Percentiles rank a stretch among this genome's conserved stretches.
Conservation (phyloP, 2,888 invertebrate species). For the Caenorhabditis parvicauda region DNA sequence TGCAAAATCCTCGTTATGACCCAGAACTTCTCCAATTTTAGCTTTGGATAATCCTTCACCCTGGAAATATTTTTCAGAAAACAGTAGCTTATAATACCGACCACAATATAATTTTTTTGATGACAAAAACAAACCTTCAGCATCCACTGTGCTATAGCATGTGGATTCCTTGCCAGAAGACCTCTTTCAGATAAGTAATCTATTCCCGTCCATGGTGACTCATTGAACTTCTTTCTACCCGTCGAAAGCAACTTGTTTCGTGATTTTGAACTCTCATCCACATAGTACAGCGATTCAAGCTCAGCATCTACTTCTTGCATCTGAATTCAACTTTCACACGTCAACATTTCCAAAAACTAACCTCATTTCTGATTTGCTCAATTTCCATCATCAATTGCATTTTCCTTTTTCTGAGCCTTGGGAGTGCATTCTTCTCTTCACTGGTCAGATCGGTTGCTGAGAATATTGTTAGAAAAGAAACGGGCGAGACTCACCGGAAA, state of each 20-base stretch:
- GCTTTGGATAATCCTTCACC: conserved; percentile 42
- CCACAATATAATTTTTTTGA: not conserved
- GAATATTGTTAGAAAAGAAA: too few relatives aligned
- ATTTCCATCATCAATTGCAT: conserved; percentile 44
- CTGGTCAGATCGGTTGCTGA: conserved; percentile 24
- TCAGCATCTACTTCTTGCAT: conserved; percentile 36
- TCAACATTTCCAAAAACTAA: conserved; percentile 1
- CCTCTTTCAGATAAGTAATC: conserved; percentile 33
- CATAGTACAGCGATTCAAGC: conserved; percentile 44
- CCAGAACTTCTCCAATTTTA: conserved; percentile 39
- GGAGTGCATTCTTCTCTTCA: conserved; percentile 27
- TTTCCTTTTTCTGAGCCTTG: conserved; percentile 40
- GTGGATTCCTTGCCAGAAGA: conserved; percentile 27
- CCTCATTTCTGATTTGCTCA: conserved; percentile 38
- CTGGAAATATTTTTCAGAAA: conserved; percentile 19
- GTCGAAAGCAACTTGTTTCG: conserved; percentile 24
- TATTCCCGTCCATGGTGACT: conserved; percentile 31
- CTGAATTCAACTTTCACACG: conserved; percentile 6
- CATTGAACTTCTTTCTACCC: conserved; percentile 36
- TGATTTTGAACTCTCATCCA: conserved; percentile 36
- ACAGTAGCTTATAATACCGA: too few relatives aligned
- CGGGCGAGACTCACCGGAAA: too few relatives aligned
- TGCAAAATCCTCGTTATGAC: conserved; percentile 34
- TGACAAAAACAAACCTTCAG: conserved; percentile 15
- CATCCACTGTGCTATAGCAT: conserved; percentile 32